phyloP scores from a whole-genome alignment of 2,797 vertebrate genomes.

The Mus minutoides region DNA sequence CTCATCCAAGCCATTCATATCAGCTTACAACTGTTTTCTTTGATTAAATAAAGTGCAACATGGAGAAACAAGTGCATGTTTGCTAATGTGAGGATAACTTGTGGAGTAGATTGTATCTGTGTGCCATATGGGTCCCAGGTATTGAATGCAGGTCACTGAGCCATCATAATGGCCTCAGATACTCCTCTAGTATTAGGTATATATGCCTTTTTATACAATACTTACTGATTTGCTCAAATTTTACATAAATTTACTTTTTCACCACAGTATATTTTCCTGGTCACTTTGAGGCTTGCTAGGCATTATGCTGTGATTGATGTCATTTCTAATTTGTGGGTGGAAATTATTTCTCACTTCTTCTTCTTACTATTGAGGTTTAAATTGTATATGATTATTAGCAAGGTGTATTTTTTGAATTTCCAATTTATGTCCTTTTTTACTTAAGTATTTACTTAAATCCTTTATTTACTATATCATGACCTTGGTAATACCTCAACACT shows the following conservation, averaged over 20 bases:
- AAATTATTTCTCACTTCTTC: neutral
- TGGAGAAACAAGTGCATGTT: too few relatives aligned
- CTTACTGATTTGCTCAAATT: slow-evolving; percentile 18
- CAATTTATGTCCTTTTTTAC: neutral
- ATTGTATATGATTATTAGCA: neutral
- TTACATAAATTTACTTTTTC: neutral
- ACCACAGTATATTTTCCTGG: neutral
- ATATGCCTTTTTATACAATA: neutral
- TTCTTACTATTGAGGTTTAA: neutral
- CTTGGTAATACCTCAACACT: neutral
- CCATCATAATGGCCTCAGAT: too few relatives aligned
- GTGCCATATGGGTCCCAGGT: too few relatives aligned
- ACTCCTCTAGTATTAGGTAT: too few relatives aligned
- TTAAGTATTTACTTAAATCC: neutral
- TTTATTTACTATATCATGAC: neutral
- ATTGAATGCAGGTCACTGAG: too few relatives aligned
- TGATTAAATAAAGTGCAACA: neutral
- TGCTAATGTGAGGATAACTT: too few relatives aligned
- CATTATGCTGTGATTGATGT: neutral
- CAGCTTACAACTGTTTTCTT: neutral
- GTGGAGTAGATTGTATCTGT: too few relatives aligned
- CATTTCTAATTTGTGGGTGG: neutral
- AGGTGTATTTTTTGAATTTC: neutral
- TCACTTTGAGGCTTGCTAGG: neutral
- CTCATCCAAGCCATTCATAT: neutral